A percentile compares a stretch with the other conserved stretches of the same genome.
Evolutionary conservation across 1,140 invertebrate species (phyloP).

Genomic region (Cydia fagiglandana): DNA sequence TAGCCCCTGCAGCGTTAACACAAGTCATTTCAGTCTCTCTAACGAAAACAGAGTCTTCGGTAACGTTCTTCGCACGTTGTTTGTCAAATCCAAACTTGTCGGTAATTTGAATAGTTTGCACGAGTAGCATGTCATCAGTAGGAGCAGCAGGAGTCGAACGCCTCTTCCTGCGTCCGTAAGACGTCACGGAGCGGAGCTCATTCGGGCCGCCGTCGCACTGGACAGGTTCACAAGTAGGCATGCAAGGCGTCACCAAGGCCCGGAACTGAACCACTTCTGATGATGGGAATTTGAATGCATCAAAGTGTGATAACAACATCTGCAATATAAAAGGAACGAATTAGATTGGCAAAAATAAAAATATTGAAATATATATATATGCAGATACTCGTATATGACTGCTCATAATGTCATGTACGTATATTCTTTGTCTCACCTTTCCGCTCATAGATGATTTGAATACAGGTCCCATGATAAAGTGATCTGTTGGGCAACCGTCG

Average conservation of each 20-base stretch:
- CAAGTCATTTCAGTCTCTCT: conserved; percentile 81
- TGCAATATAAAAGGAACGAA: conserved; percentile 70
- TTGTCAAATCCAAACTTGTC: conserved; percentile 93
- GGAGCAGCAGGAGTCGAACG: conserved; percentile 77
- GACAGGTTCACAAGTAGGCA: conserved; percentile 94
- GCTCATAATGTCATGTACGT: neutral
- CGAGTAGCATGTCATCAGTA: conserved; percentile 91
- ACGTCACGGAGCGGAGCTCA: conserved; percentile 88
- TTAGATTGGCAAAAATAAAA: neutral
- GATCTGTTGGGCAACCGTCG: conserved; percentile 94
- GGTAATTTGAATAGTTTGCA: conserved; percentile 94
- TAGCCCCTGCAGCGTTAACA: conserved; percentile 88
- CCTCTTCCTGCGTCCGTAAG: conserved; percentile 88
- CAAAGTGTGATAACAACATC: conserved; percentile 94
- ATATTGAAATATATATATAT: neutral
- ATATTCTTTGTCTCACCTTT: conserved; percentile 80
- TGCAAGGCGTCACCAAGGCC: conserved; percentile 94
- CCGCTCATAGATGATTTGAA: conserved; percentile 88
- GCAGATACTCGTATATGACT: neutral
- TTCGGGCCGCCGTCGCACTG: conserved; percentile 91
- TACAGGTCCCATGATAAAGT: conserved; percentile 94
- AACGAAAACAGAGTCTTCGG: conserved; percentile 81
- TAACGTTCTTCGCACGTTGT: conserved; percentile 73
- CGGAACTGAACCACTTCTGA: conserved; percentile 97
- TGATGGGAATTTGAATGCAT: conserved; percentile 97